Evolutionary conservation across 1,140 invertebrate genomes (phyloP).

Genomic region (Semibalanus balanoides): DNA sequence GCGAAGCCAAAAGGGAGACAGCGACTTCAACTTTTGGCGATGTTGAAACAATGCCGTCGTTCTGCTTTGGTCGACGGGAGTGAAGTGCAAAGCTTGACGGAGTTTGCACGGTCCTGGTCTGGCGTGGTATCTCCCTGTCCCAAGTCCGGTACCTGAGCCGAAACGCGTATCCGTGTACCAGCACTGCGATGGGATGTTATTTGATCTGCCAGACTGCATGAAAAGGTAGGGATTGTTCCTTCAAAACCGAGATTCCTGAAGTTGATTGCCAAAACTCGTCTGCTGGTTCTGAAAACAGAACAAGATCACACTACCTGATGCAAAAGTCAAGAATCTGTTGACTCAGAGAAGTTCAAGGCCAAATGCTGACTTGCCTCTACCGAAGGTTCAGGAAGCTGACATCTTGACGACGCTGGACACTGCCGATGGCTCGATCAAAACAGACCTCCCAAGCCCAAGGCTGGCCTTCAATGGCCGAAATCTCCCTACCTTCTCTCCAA

Average conservation of each 20-base stretch:
- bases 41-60: background rate
- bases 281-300: background rate
- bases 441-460: background rate
- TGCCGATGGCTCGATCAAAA: background rate
- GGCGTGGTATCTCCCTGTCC: background rate
- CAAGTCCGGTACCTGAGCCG: too few relatives aligned
- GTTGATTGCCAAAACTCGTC: background rate
- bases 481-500: background rate
- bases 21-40: background rate
- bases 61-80: background rate
- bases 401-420: background rate
- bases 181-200: background rate
- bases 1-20: background rate
- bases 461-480: background rate
- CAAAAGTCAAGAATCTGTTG: background rate
- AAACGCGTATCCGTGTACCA: background rate
- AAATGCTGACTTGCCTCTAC: background rate
- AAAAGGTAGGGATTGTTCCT: background rate
- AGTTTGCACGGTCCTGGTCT: background rate
- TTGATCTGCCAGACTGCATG: background rate
- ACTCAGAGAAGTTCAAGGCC: background rate
- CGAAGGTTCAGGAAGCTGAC: background rate
- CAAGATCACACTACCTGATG: background rate
- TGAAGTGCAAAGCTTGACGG: background rate
- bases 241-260: background rate